Evolutionary conservation across 1,140 invertebrate genomes (phyloP), one percentile per base, ranked within the genome.

Genomic region (Chionoecetes opilio): DNA sequence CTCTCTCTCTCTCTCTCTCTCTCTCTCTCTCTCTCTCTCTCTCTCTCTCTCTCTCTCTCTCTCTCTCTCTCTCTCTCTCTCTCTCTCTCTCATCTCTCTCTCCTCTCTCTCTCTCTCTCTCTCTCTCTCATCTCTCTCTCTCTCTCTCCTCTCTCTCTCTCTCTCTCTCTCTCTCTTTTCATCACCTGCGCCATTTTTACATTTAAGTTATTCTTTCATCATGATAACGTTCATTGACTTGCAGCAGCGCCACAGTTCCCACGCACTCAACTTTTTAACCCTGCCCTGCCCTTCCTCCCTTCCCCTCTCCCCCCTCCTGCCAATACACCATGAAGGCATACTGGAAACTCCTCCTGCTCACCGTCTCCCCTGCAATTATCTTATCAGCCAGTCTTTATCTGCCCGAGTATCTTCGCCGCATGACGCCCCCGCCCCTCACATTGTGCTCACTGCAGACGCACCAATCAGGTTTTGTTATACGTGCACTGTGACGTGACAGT

Each of bases 41-140:
- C 63, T 75, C 63, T 63, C 53, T 63, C 53, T 63, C 53, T 63
- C 53, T 75, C 63, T 75, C 63, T 75, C 46, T 53, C 46, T 53
- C 46, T 53, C 46, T 53, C 46, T 53, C 46, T 53, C 46, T 53
- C 46, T 53, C 46, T 53, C 46, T 53, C 46, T 53, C 46, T 53
- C 46, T 53, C 46, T 53, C 46, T 53, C 46, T 53, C 46, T 53
- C 46, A n/a, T 53, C 46, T 53, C 46, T 53, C 46, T 53, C 46
- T 53, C 46, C n/a, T n/a, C 46, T 53, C 46, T 53, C 46, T 53
- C 46, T 53, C 46, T 53, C 46, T 53, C 46, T 53, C 46, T n/a
- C n/a, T n/a, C n/a, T n/a, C n/a, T n/a, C n/a, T n/a, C n/a, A n/a
- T n/a, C n/a, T n/a, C n/a, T n/a, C n/a, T n/a, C n/a, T n/a, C n/a